A percentile compares a stretch with the other conserved stretches of the same genome.
Conservation (phyloP, 2,797 vertebrate genomes). For the Spatula versicolor region DNA sequence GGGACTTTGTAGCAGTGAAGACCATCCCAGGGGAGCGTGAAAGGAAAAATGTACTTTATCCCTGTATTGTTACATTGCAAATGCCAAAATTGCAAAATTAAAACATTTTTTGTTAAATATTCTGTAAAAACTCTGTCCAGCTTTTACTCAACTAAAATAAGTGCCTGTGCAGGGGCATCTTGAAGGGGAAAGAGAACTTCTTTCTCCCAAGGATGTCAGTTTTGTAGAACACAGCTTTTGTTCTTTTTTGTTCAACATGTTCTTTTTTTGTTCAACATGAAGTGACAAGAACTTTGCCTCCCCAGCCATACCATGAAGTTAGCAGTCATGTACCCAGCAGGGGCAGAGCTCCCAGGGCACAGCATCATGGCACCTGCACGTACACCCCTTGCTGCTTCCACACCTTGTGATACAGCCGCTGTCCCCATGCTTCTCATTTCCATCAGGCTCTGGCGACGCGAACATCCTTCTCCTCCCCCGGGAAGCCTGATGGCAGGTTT, state of each 20-base stretch:
- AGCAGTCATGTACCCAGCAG: not conserved
- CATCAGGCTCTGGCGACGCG: not conserved
- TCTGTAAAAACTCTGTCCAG: not conserved
- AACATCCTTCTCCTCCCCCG: not conserved
- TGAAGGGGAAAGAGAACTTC: not conserved
- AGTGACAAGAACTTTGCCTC: not conserved
- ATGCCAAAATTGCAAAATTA: not conserved
- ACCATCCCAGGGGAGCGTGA: not conserved
- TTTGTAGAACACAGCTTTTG: not conserved
- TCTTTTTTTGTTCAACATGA: not conserved
- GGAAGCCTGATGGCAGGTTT: slow-evolving; percentile 5
- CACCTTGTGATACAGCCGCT: fast-evolving
- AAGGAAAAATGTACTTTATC: not conserved
- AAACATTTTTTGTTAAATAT: not conserved
- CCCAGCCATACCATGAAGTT: not conserved
- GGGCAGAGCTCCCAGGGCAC: not conserved
- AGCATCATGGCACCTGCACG: not conserved
- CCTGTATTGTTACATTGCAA: not conserved
- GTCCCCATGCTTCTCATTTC: not conserved
- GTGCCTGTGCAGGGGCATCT: not conserved
- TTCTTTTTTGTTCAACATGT: too few species aligned
- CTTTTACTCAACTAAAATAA: not conserved
- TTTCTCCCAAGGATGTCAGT: not conserved
- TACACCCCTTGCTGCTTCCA: not conserved
- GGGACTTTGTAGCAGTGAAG: not conserved